Evolutionary conservation across 53 echinoderm and acorn worm species (phyloP).

Genomic region (Henricia sp.): DNA sequence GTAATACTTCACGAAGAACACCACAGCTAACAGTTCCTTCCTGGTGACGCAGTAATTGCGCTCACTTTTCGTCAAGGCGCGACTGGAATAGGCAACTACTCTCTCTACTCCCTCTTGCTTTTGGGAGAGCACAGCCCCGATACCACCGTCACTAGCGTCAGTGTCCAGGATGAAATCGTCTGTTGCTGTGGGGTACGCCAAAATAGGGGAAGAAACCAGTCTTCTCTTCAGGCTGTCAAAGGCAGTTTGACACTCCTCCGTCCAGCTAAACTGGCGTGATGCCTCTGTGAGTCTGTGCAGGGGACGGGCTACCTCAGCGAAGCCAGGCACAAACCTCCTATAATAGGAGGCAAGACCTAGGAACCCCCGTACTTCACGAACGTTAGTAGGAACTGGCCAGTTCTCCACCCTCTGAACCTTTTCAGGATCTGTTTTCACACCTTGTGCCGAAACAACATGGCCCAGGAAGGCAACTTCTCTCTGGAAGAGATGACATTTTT

Average conservation of each 20-base stretch:
- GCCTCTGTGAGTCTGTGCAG: slow-evolving; percentile 62
- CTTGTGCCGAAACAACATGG: slow-evolving; percentile 26
- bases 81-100: slow-evolving; percentile 53
- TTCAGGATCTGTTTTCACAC: slow-evolving; percentile 44
- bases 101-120: slow-evolving; percentile 44
- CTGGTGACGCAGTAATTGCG: slow-evolving; percentile 60
- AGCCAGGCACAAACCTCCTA: slow-evolving; percentile 45
- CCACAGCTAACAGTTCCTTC: slow-evolving; percentile 59
- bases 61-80: slow-evolving; percentile 36
- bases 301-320: slow-evolving; percentile 52
- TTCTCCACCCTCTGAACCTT: slow-evolving; percentile 32
- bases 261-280: slow-evolving; percentile 38
- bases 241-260: slow-evolving; percentile 35
- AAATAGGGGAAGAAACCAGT: slow-evolving; percentile 55
- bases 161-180: slow-evolving; percentile 48
- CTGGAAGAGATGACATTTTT: slow-evolving; percentile 35
- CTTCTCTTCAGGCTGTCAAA: slow-evolving; percentile 42
- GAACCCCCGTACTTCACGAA: slow-evolving; percentile 45
- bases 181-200: slow-evolving; percentile 45
- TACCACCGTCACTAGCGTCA: slow-evolving; percentile 63
- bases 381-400: slow-evolving; percentile 49
- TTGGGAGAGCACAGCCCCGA: slow-evolving; percentile 60
- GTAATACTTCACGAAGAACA: slow-evolving; percentile 52
- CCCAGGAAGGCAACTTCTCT: slow-evolving; percentile 14
- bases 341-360: slow-evolving; percentile 55